phyloP scores from a whole-genome alignment of 1,140 invertebrate genomes.

The Brachionus plicatilis region DNA sequence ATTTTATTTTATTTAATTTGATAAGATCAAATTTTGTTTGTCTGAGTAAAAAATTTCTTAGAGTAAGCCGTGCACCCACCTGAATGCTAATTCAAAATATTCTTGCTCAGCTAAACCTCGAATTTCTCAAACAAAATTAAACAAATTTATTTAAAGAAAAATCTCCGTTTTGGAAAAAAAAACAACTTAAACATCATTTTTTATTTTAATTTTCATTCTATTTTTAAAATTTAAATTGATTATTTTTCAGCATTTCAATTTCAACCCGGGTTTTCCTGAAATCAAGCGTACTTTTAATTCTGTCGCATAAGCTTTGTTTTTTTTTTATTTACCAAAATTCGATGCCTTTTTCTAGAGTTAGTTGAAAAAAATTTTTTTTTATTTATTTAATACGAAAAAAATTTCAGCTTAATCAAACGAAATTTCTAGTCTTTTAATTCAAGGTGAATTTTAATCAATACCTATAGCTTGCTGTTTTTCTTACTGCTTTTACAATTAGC shows the following conservation, averaged over 20 bases:
- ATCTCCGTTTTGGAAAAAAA: neutral
- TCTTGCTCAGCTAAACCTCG: neutral
- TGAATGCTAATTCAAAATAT: neutral
- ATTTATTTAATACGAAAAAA: neutral
- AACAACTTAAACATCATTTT: neutral
- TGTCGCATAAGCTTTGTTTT: neutral
- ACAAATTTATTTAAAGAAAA: neutral
- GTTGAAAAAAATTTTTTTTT: neutral
- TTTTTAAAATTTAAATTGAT: conserved; percentile 5
- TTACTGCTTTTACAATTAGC: neutral
- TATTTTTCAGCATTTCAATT: neutral
- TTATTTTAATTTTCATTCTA: neutral
- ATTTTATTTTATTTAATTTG: neutral
- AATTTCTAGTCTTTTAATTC: neutral
- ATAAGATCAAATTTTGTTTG: neutral
- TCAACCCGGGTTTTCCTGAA: neutral
- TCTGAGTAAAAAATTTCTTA: neutral
- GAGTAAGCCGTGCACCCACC: neutral
- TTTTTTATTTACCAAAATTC: neutral
- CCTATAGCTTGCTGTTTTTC: neutral
- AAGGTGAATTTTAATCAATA: neutral
- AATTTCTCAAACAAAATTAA: neutral
- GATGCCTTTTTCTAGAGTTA: neutral
- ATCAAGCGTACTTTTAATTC: neutral
- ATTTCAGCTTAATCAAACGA: neutral